These are phyloP conservation scores for Baryphthengus martii DNA, from an alignment of 2,113 vertebrate species.

Conservation along the genomic window DNA sequence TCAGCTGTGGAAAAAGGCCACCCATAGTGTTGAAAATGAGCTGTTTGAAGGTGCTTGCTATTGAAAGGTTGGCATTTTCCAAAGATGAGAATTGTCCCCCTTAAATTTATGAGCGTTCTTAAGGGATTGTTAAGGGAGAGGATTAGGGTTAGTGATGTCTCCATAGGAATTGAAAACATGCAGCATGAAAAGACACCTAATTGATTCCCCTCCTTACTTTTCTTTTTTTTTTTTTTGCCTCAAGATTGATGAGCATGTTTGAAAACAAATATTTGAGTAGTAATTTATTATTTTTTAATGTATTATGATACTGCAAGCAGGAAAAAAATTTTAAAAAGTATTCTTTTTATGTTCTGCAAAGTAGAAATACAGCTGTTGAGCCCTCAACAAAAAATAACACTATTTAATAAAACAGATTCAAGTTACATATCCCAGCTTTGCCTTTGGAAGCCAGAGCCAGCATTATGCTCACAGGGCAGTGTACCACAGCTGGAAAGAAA, in stretches of 20 bases:
- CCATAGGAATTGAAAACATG: not conserved
- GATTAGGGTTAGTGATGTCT: not conserved
- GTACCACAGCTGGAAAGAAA: not conserved
- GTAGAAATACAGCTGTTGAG: not conserved
- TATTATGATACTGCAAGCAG: not conserved
- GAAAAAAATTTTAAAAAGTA: not conserved
- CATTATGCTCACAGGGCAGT: not conserved
- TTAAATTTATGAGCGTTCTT: not conserved
- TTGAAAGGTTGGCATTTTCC: not conserved
- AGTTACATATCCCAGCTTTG: not conserved
- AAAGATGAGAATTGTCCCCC: not conserved
- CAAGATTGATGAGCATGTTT: not conserved
- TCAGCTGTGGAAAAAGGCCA: not conserved
- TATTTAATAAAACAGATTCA: not conserved
- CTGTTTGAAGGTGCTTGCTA: not conserved
- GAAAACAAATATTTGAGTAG: not conserved
- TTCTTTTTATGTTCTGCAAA: not conserved
- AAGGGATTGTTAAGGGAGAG: not conserved
- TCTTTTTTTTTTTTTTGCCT: not conserved
- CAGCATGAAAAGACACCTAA: not conserved
- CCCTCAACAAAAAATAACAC: not conserved
- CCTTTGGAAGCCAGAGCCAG: not conserved
- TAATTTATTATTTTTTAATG: not conserved
- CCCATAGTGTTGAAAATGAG: not conserved
- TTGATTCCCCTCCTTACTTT: not conserved